Conservation (phyloP, 2,113 vertebrate species). For the Antechinus stuartii region DNA sequence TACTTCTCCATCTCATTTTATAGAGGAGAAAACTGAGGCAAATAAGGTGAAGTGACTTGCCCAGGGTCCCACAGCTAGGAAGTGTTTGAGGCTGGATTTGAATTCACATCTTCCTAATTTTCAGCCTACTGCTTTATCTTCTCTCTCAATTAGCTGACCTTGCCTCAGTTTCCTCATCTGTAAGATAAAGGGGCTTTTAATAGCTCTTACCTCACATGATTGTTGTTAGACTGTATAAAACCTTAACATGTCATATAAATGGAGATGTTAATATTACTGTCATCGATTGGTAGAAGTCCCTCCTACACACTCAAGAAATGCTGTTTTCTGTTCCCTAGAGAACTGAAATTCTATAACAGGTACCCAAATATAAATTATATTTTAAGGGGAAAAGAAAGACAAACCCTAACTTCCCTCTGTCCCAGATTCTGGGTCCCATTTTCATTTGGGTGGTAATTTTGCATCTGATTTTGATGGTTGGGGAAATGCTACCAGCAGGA, state of each 20-base stretch:
- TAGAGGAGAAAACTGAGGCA: not conserved
- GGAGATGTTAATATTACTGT: not conserved
- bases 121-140: not conserved
- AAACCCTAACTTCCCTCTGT: constrained; percentile 21
- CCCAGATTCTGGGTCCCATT: not conserved
- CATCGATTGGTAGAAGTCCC: not conserved
- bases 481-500: not conserved
- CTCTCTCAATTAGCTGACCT: not conserved
- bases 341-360: not conserved
- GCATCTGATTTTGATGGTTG: not conserved
- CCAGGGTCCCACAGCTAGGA: not conserved
- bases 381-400: constrained; percentile 10
- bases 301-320: not conserved
- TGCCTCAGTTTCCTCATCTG: not conserved
- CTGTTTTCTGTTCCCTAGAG: not conserved
- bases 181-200: not conserved
- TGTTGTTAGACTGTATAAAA: not conserved
- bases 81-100: not conserved
- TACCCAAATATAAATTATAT: not conserved
- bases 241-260: not conserved
- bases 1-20: not conserved
- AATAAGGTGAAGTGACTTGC: not conserved
- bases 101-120: not conserved
- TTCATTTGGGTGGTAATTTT: not conserved
- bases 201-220: not conserved